Evolutionary conservation across 1,140 invertebrate genomes (phyloP).

Genomic region (Micrasema longulum): DNA sequence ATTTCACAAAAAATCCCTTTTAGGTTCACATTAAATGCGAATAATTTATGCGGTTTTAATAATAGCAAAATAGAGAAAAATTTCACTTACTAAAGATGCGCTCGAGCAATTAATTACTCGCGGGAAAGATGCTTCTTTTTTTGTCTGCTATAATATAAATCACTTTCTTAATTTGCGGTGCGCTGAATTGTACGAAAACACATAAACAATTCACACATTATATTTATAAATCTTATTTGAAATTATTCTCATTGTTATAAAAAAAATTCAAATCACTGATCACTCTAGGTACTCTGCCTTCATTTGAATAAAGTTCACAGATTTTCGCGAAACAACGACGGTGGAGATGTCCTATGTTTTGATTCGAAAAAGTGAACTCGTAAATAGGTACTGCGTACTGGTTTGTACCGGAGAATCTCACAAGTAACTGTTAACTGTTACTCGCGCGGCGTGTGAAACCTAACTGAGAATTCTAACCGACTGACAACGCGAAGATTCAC

Average conservation of each 20-base stretch:
- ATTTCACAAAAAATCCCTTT: too few species aligned
- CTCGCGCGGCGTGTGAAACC: conserved; percentile 38
- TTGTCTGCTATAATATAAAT: conserved; percentile 22
- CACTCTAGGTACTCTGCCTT: neutral
- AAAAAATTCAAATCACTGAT: neutral
- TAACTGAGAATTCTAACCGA: conserved; percentile 30
- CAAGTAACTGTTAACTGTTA: conserved; percentile 13
- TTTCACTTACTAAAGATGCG: conserved; percentile 48
- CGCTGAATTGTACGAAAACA: conserved; percentile 28
- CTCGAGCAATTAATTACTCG: conserved; percentile 21
- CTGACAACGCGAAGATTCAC: conserved; percentile 12
- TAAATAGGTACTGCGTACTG: neutral
- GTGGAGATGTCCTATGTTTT: neutral
- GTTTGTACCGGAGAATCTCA: too few species aligned
- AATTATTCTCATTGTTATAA: conserved; percentile 9
- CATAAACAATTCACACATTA: conserved; percentile 35
- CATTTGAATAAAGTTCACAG: neutral
- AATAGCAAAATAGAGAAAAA: too few species aligned
- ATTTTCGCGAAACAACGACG: neutral
- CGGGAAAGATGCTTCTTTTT: conserved; percentile 22
- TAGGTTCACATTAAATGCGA: too few species aligned
- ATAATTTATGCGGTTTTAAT: too few species aligned
- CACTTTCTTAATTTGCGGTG: conserved; percentile 40
- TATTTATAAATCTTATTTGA: conserved; percentile 8
- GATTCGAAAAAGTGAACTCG: conserved; percentile 18